A percentile compares a stretch with the other conserved stretches of the same genome.
Conservation (phyloP, 2,797 vertebrate genomes). For the Natrix natrix region DNA sequence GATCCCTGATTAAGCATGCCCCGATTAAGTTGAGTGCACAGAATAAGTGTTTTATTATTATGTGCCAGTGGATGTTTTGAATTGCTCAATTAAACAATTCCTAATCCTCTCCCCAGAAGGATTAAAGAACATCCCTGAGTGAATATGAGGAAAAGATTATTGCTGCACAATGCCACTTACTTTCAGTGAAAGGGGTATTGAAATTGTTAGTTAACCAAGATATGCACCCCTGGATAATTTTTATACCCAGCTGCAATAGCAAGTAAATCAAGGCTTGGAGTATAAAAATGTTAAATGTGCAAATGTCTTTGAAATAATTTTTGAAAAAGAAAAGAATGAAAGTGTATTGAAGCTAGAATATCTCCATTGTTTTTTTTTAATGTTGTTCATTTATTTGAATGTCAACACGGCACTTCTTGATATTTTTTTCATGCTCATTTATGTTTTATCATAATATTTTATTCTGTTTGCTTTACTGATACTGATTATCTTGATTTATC, state of each 20-base stretch:
- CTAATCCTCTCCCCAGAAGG: neutral
- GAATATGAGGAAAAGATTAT: conserved; percentile 32
- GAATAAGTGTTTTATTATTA: conserved; percentile 29
- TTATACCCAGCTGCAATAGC: neutral
- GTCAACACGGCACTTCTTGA: conserved; percentile 41
- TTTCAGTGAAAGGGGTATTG: neutral
- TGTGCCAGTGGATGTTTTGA: conserved; percentile 15
- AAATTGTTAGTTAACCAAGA: conserved; percentile 11
- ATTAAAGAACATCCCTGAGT: neutral
- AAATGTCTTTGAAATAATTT: conserved; percentile 36
- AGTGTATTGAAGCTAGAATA: conserved; percentile 47
- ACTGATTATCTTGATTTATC: conserved; percentile 74
- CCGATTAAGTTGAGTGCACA: neutral
- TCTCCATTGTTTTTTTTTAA: conserved; percentile 44
- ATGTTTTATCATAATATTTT: conserved; percentile 65
- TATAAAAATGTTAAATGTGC: conserved; percentile 39
- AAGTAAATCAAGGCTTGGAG: conserved; percentile 29
- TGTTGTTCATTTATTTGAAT: conserved; percentile 64
- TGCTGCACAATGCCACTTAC: neutral
- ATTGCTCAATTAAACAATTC: conserved; percentile 30
- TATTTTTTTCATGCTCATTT: conserved; percentile 54
- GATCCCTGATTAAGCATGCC: conserved; percentile 18
- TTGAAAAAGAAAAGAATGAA: neutral
- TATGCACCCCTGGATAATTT: neutral
- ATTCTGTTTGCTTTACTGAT: conserved; percentile 66